Evolutionary conservation across 35 echinoderm and acorn worm species (phyloP).

Genomic region (Lytechinus variegatus): DNA sequence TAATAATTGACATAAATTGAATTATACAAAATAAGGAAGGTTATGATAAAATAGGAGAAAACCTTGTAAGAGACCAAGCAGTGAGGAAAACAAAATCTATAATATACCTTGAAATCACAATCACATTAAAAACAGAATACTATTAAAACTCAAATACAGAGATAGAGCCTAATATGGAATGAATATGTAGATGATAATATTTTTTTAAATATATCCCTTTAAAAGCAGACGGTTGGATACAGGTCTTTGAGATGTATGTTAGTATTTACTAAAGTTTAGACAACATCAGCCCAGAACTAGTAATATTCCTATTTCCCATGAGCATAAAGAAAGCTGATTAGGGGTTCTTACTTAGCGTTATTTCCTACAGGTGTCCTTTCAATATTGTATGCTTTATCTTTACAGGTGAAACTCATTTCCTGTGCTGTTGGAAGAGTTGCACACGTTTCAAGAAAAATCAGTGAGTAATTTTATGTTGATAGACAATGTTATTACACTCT

Average conservation of each 20-base stretch:
- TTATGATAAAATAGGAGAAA: too few relatives aligned
- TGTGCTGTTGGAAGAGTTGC: conserved; percentile 87
- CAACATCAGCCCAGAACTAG: not conserved
- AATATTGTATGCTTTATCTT: not conserved
- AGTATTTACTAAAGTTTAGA: not conserved
- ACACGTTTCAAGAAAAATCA: conserved; percentile 83
- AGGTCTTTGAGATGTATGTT: not conserved
- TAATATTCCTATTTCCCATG: not conserved
- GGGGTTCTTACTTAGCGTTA: not conserved
- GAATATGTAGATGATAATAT: too few relatives aligned
- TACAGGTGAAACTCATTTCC: conserved; percentile 63
- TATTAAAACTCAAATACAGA: too few relatives aligned
- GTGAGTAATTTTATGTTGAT: conserved; percentile 61
- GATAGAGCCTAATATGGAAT: too few relatives aligned
- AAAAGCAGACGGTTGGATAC: not conserved
- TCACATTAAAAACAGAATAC: too few relatives aligned
- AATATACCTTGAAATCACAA: too few relatives aligned
- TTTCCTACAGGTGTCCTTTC: not conserved
- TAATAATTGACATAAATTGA: too few relatives aligned
- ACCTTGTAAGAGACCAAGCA: too few relatives aligned
- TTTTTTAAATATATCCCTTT: too few relatives aligned
- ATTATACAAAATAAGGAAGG: too few relatives aligned
- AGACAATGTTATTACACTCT: too few relatives aligned
- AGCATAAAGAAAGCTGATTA: not conserved
- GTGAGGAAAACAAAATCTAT: too few relatives aligned